A percentile compares a stretch with the other conserved stretches of the same genome.
Conservation (phyloP, 2,888 invertebrate species). For the Xylota sylvarum region DNA sequence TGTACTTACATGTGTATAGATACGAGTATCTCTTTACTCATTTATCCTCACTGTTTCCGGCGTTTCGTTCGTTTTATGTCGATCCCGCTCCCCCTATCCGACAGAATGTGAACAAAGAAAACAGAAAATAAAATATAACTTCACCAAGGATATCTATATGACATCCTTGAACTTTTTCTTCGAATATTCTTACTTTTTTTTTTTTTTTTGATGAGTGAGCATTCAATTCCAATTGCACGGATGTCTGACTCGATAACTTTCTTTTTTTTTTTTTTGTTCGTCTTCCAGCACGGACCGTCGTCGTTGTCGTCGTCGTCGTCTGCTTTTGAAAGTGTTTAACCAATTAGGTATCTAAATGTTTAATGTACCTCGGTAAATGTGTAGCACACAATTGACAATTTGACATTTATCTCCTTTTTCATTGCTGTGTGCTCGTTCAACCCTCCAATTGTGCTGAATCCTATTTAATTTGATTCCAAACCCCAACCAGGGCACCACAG, state of each 20-base stretch:
- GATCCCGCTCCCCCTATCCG: background rate
- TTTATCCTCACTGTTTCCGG: constrained; percentile 49
- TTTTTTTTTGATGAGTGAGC: constrained; percentile 62
- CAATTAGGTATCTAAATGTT: constrained; percentile 64
- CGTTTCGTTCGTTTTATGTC: background rate
- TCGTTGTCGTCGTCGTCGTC: background rate
- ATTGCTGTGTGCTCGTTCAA: constrained; percentile 34
- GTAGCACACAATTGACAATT: constrained; percentile 38
- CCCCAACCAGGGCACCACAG: background rate
- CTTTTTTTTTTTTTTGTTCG: background rate
- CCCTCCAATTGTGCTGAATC: constrained; percentile 13
- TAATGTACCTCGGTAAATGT: constrained; percentile 40
- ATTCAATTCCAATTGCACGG: constrained; percentile 68
- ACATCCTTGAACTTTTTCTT: constrained; percentile 60
- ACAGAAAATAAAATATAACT: constrained; percentile 8
- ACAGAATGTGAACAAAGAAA: background rate
- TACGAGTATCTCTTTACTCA: constrained; percentile 4
- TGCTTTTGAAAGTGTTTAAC: constrained; percentile 53
- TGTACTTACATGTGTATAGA: too few species aligned
- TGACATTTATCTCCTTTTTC: constrained; percentile 54
- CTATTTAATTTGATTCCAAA: constrained; percentile 54
- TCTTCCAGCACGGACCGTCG: background rate
- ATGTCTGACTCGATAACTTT: constrained; percentile 59
- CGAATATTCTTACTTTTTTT: background rate
- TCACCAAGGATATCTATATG: constrained; percentile 29